Evolutionary conservation across 2,888 invertebrate species (phyloP), one percentile per base, ranked within the genome.

Genomic region (Antheraea assamensis): DNA sequence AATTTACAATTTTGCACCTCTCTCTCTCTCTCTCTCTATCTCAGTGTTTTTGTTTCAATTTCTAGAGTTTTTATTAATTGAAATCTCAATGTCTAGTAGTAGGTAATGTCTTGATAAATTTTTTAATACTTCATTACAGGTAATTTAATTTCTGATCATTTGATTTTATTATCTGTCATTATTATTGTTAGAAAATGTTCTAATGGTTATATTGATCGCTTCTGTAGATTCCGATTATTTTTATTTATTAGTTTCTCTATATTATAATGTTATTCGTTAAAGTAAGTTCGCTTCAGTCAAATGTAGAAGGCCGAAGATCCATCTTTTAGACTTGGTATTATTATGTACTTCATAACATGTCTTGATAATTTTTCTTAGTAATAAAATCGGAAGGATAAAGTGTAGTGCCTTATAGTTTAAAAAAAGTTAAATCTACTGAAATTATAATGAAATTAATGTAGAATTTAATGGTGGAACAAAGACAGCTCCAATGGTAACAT

Each of bases 11-110:
- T 27, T 64, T 71, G 21, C 58, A 19, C 35, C 3, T 35, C 35
- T 35, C 35, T 35, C 42, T 42, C 42, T 42, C 13, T 13, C 42
- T 42, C 42, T 42, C 42, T 42, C 42, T 68, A 10, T n/a, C 35
- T 68, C 68, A 35, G n/a, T 68, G n/a, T 68, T 35, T 35, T 68
- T 35, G 15, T 35, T 24, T 30, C 35, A 35, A 61, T 55, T 61
- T 47, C 8, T 71, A 52, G 31, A 55, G 13, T 49, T 35, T 71
- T 71, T 71, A 42, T 71, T 30, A 64, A 64, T 64, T 64, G 17
- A 64, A 3, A n/a, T 71, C 30, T 71, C 24, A 30, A 19, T 35
- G 55, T 71, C 49, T 71, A 52, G 31, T 2, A 15, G 13, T 71
- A 55, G 49, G 42, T 52, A 49, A 47, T 71, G 52, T 71, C 10